phyloP scores from a whole-genome alignment of 2,113 vertebrate genomes.

The Eubucco bourcierii region DNA sequence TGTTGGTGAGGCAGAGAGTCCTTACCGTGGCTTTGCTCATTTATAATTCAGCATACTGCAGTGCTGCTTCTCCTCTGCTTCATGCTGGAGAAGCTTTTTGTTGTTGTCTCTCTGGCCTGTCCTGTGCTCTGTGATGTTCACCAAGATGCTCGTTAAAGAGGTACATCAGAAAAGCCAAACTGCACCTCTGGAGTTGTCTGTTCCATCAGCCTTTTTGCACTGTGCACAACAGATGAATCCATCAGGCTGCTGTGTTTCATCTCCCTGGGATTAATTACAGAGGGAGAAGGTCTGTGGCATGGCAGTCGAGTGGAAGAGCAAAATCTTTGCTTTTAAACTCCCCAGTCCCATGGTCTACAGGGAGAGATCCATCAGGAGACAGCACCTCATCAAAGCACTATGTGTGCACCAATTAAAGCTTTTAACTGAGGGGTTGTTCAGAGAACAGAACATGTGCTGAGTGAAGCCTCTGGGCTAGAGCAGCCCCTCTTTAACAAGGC shows the following conservation, averaged over 20 bases:
- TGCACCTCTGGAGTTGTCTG: neutral
- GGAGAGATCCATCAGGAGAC: neutral
- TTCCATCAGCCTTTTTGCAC: neutral
- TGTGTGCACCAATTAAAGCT: constrained; percentile 17
- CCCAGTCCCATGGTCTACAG: neutral
- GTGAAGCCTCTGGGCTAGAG: neutral
- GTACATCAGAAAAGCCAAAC: neutral
- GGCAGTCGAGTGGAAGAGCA: neutral
- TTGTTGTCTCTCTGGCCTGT: neutral
- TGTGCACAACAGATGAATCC: constrained; percentile 2
- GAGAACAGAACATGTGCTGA: neutral
- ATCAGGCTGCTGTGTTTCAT: constrained; percentile 6
- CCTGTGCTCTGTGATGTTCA: neutral
- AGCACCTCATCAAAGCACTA: neutral
- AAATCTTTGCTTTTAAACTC: constrained; percentile 16
- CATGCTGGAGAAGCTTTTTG: neutral
- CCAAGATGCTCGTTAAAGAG: neutral
- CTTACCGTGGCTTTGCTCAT: neutral
- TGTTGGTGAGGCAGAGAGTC: neutral
- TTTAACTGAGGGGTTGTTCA: neutral
- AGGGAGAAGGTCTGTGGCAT: neutral
- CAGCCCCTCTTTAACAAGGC: neutral
- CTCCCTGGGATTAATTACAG: constrained; percentile 67
- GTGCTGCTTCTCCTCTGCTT: neutral
- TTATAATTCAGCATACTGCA: neutral